A percentile compares a stretch with the other conserved stretches of the same genome.
Evolutionary conservation across 1,140 invertebrate genomes (phyloP).

Genomic region (Andrena cerasifolii): DNA sequence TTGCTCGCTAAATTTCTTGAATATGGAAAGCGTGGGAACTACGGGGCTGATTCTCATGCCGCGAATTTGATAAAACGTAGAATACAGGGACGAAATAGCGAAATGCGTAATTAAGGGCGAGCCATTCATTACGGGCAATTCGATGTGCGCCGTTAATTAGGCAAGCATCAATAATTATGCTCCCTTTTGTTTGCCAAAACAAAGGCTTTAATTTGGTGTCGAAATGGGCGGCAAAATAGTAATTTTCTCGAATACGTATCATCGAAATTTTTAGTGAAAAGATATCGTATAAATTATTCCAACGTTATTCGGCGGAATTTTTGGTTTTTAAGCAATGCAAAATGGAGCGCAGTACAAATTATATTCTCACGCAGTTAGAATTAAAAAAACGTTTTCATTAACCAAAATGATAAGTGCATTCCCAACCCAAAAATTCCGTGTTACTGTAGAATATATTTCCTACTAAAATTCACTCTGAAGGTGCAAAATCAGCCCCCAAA

Average conservation of each 20-base stretch:
- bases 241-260: too few relatives aligned
- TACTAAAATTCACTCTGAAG: too few relatives aligned
- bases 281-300: neutral
- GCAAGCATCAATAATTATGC: neutral
- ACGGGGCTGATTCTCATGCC: neutral
- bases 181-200: neutral
- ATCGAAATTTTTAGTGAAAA: neutral
- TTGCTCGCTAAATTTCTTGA: neutral
- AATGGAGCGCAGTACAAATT: neutral
- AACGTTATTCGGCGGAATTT: too few relatives aligned
- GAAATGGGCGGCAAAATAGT: neutral
- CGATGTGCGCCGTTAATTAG: conserved; percentile 12
- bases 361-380: too few relatives aligned
- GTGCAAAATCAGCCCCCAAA: too few relatives aligned
- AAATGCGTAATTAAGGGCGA: neutral
- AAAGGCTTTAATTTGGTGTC: neutral
- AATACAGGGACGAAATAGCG: neutral
- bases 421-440: too few relatives aligned
- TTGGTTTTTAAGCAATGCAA: neutral
- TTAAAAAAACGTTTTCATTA: too few relatives aligned
- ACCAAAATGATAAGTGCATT: too few relatives aligned
- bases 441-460: too few relatives aligned
- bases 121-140: conserved; percentile 12
- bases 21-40: conserved; percentile 21
- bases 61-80: conserved; percentile 18